These are phyloP conservation scores for Noctua comes DNA, from an alignment of 2,888 invertebrate genomes.

Conservation along the genomic window DNA sequence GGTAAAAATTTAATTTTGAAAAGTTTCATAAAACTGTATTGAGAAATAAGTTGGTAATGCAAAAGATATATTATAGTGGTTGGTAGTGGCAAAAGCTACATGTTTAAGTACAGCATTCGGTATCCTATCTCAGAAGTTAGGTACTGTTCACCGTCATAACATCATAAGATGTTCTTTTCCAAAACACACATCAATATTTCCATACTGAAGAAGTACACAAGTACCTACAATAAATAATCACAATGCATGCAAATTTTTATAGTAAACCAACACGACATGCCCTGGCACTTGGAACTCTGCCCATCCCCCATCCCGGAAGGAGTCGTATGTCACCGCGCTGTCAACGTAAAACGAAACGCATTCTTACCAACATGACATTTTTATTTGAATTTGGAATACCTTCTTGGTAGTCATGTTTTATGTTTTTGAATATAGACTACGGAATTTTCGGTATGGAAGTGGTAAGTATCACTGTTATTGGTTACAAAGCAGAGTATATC, in stretches of 20 bases:
- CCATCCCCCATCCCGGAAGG: constrained; percentile 49
- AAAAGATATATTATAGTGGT: too few species aligned
- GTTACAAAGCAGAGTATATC: neutral
- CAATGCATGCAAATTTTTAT: constrained; percentile 37
- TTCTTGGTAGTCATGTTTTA: constrained; percentile 12
- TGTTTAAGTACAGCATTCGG: too few species aligned
- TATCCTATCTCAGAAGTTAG: neutral
- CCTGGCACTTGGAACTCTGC: constrained; percentile 52
- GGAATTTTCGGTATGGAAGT: constrained; percentile 9
- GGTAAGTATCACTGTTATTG: neutral
- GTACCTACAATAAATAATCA: constrained; percentile 21
- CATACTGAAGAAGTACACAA: constrained; percentile 1
- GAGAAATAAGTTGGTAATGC: too few species aligned
- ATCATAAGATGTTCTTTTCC: neutral
- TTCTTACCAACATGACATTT: constrained; percentile 45
- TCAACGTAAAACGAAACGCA: constrained; percentile 46
- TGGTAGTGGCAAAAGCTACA: too few species aligned
- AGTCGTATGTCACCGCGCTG: constrained; percentile 43
- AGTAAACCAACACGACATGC: constrained; percentile 42
- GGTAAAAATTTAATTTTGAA: too few species aligned
- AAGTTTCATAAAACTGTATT: too few species aligned
- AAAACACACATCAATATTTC: neutral
- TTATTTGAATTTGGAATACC: constrained; percentile 45
- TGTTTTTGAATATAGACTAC: constrained; percentile 5
- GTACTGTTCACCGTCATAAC: neutral